phyloP scores from a whole-genome alignment of 2,113 vertebrate species.

The Thermophis baileyi region DNA sequence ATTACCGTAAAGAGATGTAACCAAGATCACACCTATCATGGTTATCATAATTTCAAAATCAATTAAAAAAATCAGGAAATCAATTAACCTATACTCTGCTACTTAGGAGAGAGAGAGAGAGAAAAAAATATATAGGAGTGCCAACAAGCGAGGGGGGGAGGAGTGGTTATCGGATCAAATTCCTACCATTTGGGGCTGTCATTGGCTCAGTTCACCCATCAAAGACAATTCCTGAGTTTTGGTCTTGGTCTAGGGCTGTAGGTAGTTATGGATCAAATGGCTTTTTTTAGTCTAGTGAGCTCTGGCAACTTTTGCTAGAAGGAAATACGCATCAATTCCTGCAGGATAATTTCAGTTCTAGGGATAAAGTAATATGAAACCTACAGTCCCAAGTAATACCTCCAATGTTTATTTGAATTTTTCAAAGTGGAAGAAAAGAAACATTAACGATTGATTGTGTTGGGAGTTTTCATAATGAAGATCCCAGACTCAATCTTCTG shows the following conservation, averaged over 20 bases:
- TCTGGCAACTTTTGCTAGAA: not conserved
- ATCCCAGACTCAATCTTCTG: too few species aligned
- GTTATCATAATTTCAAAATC: not conserved
- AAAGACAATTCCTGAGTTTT: not conserved
- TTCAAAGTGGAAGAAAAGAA: slow-evolving; percentile 8
- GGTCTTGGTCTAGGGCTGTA: not conserved
- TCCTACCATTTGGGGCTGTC: not conserved
- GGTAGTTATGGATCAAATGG: not conserved
- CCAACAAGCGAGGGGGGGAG: not conserved
- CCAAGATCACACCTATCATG: not conserved
- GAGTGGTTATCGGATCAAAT: not conserved
- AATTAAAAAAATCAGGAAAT: too few species aligned
- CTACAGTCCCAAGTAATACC: slow-evolving; percentile 21
- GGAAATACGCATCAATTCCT: slow-evolving; percentile 9
- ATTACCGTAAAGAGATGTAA: not conserved
- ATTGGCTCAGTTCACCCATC: not conserved
- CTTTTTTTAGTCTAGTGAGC: slow-evolving; percentile 14
- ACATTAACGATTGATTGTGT: slow-evolving; percentile 14
- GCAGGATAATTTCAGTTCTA: slow-evolving; percentile 39
- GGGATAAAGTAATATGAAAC: slow-evolving; percentile 26
- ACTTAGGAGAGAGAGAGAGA: not conserved
- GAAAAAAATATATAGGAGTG: not conserved
- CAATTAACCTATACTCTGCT: not conserved
- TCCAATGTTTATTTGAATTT: not conserved
- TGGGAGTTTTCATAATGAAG: not conserved